Evolutionary conservation across 2,888 invertebrate genomes (phyloP).

Genomic region (Lasioglossum morio): DNA sequence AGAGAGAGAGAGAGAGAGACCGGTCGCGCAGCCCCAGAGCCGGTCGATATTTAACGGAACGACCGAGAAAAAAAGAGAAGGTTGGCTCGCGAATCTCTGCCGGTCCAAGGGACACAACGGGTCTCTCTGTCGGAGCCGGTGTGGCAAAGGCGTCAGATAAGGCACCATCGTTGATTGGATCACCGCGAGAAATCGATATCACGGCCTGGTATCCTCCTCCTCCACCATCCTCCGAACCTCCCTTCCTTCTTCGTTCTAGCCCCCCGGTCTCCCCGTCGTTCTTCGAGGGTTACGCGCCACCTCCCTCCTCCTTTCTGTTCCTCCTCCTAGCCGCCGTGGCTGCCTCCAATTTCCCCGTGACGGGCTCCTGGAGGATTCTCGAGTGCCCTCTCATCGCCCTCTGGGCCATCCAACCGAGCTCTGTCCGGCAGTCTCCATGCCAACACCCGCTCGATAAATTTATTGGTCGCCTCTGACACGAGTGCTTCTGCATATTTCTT

Average conservation of each 20-base stretch:
- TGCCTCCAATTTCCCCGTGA: constrained; percentile 82
- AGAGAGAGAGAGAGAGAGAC: not conserved
- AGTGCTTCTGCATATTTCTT: constrained; percentile 68
- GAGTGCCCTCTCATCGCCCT: constrained; percentile 83
- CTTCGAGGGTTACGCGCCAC: constrained; percentile 53
- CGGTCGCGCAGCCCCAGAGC: not conserved
- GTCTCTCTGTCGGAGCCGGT: constrained; percentile 60
- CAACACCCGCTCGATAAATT: constrained; percentile 85
- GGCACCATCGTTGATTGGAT: constrained; percentile 84
- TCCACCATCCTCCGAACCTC: constrained; percentile 52
- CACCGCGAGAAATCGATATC: constrained; percentile 83
- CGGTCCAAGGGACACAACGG: constrained; percentile 26
- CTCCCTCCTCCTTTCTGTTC: constrained; percentile 43
- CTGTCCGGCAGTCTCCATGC: constrained; percentile 84
- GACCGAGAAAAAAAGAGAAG: not conserved
- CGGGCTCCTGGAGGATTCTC: constrained; percentile 84
- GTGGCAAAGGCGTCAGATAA: constrained; percentile 77
- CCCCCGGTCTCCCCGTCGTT: constrained; percentile 57
- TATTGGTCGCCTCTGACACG: constrained; percentile 83
- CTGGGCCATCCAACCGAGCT: constrained; percentile 82
- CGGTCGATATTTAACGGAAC: constrained; percentile 24
- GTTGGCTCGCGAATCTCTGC: constrained; percentile 1
- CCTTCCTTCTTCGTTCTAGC: constrained; percentile 37
- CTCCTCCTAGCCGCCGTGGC: constrained; percentile 69
- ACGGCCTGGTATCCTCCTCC: constrained; percentile 46